Evolutionary conservation across 2,888 invertebrate species (phyloP).

Genomic region (Stegophylla sp.): DNA sequence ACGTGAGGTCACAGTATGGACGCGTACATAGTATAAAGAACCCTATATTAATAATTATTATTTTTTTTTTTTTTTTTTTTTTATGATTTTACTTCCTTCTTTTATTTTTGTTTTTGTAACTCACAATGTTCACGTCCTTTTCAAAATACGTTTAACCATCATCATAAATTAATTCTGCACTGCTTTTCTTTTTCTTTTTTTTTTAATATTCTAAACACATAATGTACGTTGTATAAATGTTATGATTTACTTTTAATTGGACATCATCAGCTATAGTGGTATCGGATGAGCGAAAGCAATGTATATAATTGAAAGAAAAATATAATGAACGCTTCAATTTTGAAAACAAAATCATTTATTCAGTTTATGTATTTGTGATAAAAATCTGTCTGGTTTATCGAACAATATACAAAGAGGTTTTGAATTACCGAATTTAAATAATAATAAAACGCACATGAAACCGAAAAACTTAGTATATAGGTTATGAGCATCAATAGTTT

Average conservation of each 20-base stretch:
- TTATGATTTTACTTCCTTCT: neutral
- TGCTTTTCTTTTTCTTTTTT: neutral
- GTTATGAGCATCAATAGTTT: no score
- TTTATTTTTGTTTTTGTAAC: neutral
- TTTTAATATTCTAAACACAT: neutral
- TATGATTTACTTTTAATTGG: neutral
- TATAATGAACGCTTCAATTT: neutral
- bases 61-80: slow-evolving; percentile 1
- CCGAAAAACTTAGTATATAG: no score
- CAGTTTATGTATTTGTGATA: neutral
- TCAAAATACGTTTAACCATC: slow-evolving; percentile 16
- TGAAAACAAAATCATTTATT: neutral
- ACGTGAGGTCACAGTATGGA: neutral
- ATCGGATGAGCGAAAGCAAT: neutral
- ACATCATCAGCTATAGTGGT: neutral
- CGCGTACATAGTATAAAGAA: slow-evolving; percentile 13
- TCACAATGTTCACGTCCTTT: neutral
- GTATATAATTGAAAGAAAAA: neutral
- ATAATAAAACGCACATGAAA: no score
- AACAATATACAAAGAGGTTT: no score
- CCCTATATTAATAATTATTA: slow-evolving; percentile 14
- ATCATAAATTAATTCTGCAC: slow-evolving; percentile 6
- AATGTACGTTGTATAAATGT: no score
- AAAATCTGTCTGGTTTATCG: neutral
- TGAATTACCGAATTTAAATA: no score